Evolutionary conservation across 2,797 vertebrate genomes (phyloP).

Genomic region (Steatocranus sp.): DNA sequence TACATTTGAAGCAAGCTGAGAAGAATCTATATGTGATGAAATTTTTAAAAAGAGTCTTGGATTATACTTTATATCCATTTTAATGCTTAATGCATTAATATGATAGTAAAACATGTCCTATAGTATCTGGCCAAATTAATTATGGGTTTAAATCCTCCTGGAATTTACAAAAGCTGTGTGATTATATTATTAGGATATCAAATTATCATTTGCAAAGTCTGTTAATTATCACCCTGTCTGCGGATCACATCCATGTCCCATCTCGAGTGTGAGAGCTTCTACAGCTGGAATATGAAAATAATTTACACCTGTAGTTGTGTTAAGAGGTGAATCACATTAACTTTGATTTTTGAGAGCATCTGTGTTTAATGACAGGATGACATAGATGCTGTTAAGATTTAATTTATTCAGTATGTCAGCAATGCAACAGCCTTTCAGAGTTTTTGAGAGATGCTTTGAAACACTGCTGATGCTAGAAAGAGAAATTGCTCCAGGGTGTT

Average conservation of each 20-base stretch:
- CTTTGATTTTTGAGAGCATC: slow-evolving; percentile 25
- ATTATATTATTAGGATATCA: slow-evolving; percentile 48
- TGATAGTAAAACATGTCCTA: background rate
- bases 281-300: slow-evolving; percentile 26
- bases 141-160: slow-evolving; percentile 18
- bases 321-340: background rate
- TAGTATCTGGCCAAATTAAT: slow-evolving; percentile 28
- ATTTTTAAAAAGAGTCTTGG: background rate
- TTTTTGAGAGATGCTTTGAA: slow-evolving; percentile 23
- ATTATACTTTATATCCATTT: background rate
- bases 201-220: slow-evolving; percentile 49
- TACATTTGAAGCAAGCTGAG: background rate
- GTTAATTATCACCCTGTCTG: slow-evolving; percentile 59
- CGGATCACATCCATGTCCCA: slow-evolving; percentile 25
- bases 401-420: slow-evolving; percentile 7
- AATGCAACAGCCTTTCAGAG: background rate
- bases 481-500: slow-evolving; percentile 5
- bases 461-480: background rate
- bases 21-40: background rate
- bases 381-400: slow-evolving; percentile 16
- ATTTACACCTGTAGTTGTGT: slow-evolving; percentile 10
- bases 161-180: slow-evolving; percentile 31
- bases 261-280: slow-evolving; percentile 35
- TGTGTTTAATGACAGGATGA: slow-evolving; percentile 34
- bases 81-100: background rate